Percentiles rank a stretch among this genome's conserved stretches.
Conservation (phyloP, 1,140 invertebrate genomes). For the Micrasema longulum region DNA sequence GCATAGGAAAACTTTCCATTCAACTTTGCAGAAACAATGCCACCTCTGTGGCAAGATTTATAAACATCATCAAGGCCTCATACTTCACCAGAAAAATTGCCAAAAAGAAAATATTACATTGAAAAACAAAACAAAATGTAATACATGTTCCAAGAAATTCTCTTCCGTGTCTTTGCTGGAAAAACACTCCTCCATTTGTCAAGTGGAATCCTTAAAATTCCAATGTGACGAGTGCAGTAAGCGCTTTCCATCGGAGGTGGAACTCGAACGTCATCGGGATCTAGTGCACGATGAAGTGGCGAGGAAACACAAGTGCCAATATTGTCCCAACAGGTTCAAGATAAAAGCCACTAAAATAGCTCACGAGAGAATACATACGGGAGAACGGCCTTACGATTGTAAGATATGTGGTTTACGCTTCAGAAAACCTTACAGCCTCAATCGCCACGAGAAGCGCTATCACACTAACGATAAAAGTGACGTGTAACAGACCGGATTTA, state of each 20-base stretch:
- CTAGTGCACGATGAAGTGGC: not conserved
- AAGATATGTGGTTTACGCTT: not conserved
- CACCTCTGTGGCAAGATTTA: conserved; percentile 2
- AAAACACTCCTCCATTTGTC: not conserved
- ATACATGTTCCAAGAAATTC: conserved; percentile 18
- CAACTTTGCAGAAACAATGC: not conserved
- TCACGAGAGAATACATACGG: conserved; percentile 17
- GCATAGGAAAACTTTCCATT: not conserved
- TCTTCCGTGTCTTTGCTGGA: not conserved
- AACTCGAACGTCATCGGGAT: not conserved
- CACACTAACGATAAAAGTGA: too few relatives aligned
- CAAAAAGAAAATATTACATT: too few relatives aligned
- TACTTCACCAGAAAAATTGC: too few relatives aligned
- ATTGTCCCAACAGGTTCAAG: conserved; percentile 8
- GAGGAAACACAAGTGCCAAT: conserved; percentile 5
- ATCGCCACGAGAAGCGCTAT: conserved; percentile 7
- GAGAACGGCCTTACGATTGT: not conserved
- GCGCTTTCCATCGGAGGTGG: not conserved
- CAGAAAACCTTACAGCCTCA: not conserved
- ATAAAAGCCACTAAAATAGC: not conserved
- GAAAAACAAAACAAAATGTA: too few relatives aligned
- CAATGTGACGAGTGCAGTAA: not conserved
- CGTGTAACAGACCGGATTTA: too few relatives aligned
- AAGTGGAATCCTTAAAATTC: not conserved
- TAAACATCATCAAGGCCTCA: not conserved